Evolutionary conservation across 2,113 vertebrate genomes (phyloP).

Genomic region (Pomatostomus ruficeps): DNA sequence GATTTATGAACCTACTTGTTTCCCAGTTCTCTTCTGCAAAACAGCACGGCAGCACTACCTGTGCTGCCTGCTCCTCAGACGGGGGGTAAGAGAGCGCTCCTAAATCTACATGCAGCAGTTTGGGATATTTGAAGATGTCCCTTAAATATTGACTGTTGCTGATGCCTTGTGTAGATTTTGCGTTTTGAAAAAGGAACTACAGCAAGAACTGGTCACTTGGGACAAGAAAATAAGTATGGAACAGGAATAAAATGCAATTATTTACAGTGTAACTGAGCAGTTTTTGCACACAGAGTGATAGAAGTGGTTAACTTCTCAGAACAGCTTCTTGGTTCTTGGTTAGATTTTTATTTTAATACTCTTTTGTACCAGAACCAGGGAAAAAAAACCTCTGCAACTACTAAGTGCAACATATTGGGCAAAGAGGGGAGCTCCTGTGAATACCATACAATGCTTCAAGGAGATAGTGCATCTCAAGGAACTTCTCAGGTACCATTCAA

Average conservation of each 20-base stretch:
- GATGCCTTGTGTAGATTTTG: not conserved
- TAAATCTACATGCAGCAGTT: not conserved
- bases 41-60: not conserved
- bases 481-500: not conserved
- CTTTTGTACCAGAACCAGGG: not conserved
- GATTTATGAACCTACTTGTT: not conserved
- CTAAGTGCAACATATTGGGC: not conserved
- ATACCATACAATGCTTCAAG: not conserved
- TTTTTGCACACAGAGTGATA: not conserved
- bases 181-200: not conserved
- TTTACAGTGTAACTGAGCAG: not conserved
- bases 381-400: not conserved
- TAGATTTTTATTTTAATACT: not conserved
- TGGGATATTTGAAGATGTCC: not conserved
- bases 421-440: not conserved
- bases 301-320: not conserved
- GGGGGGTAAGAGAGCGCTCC: not conserved
- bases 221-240: not conserved
- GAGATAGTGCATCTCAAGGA: not conserved
- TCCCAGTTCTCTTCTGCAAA: not conserved
- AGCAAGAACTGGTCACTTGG: not conserved
- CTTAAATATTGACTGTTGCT: not conserved
- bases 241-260: not conserved
- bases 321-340: not conserved
- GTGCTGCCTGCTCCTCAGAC: not conserved